phyloP scores from a whole-genome alignment of 2,797 vertebrate species.

The Etheostoma nigrum region DNA sequence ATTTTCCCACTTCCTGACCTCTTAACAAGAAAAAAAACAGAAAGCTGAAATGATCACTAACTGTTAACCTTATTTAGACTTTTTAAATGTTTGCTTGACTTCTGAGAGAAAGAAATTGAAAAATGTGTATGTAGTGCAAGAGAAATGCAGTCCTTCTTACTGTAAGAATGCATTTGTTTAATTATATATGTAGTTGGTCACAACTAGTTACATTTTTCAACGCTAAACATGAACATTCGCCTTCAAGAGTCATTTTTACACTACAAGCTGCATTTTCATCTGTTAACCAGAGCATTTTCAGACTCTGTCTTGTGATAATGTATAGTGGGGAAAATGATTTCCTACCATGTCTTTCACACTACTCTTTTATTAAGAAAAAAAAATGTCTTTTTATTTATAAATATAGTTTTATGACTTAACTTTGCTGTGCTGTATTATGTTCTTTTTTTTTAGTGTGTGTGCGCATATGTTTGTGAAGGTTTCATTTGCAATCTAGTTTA shows the following conservation, averaged over 20 bases:
- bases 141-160: constrained; percentile 68
- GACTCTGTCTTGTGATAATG: constrained; percentile 81
- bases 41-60: constrained; percentile 70
- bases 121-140: constrained; percentile 71
- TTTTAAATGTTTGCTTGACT: constrained; percentile 77
- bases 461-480: not conserved
- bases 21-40: constrained; percentile 60
- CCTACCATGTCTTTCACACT: constrained; percentile 83
- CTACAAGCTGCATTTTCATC: constrained; percentile 71
- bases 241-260: constrained; percentile 77
- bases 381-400: constrained; percentile 90
- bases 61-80: constrained; percentile 70
- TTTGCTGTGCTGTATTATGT: constrained; percentile 41
- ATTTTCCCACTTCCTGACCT: constrained; percentile 55
- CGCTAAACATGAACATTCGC: constrained; percentile 72
- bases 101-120: constrained; percentile 68
- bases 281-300: constrained; percentile 76
- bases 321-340: constrained; percentile 74
- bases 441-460: constrained; percentile 41
- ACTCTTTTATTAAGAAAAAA: constrained; percentile 83
- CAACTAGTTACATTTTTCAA: constrained; percentile 75
- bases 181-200: constrained; percentile 76
- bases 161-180: constrained; percentile 79
- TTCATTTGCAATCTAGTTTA: not conserved
- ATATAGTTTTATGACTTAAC: constrained; percentile 90